phyloP scores from a whole-genome alignment of 1,140 invertebrate species.

The Cydia strobilella region DNA sequence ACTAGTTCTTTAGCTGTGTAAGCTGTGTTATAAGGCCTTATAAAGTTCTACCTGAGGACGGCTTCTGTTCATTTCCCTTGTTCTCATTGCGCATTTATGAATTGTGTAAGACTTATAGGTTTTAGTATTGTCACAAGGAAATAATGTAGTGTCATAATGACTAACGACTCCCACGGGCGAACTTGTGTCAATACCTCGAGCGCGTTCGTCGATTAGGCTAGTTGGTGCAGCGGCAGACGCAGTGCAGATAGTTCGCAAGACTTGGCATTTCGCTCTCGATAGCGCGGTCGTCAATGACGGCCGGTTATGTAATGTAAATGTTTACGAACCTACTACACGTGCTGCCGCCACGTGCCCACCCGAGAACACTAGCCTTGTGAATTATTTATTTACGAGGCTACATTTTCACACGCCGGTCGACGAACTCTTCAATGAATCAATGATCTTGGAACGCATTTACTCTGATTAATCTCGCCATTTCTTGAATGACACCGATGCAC shows the following conservation, averaged over 20 bases:
- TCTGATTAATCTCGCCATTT: conserved; percentile 71
- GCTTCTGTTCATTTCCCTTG: too few relatives aligned
- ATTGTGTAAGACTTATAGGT: not conserved
- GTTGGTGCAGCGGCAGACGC: conserved; percentile 33
- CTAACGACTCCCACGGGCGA: not conserved
- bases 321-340: conserved; percentile 77
- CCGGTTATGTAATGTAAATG: conserved; percentile 78
- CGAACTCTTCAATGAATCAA: conserved; percentile 69
- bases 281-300: conserved; percentile 71
- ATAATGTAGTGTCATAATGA: not conserved
- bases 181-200: not conserved
- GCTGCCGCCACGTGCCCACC: conserved; percentile 70
- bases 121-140: not conserved
- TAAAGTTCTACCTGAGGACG: too few relatives aligned
- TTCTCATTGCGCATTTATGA: not conserved
- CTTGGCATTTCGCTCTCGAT: conserved; percentile 67
- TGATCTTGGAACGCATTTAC: conserved; percentile 76
- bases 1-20: too few relatives aligned
- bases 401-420: conserved; percentile 79
- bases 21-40: too few relatives aligned
- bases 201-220: not conserved
- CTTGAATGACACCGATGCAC: conserved; percentile 57
- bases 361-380: conserved; percentile 79
- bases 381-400: conserved; percentile 79
- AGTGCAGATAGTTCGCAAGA: conserved; percentile 48